Evolutionary conservation across 1,140 invertebrate species (phyloP).

Genomic region (Phortica variegata): DNA sequence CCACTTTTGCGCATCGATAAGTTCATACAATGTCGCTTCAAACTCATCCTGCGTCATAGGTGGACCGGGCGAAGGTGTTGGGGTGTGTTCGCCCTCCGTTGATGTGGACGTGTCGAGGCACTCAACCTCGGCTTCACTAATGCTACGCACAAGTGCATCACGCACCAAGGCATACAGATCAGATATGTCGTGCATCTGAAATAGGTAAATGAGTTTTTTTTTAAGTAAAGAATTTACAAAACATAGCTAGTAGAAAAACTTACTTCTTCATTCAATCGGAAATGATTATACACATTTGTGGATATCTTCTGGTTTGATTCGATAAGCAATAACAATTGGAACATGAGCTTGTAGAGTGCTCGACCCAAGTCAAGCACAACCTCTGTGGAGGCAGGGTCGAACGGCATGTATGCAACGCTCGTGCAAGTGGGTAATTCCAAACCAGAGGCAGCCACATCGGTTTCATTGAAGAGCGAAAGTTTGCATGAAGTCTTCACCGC

Average conservation of each 20-base stretch:
- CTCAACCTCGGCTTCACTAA: conserved; percentile 48
- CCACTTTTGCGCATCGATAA: conserved; percentile 54
- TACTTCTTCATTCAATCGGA: conserved; percentile 53
- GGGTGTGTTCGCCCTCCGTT: conserved; percentile 54
- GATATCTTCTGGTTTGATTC: conserved; percentile 93
- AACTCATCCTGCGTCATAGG: conserved; percentile 52
- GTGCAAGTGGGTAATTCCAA: conserved; percentile 38
- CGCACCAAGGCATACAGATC: conserved; percentile 50
- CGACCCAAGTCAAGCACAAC: conserved; percentile 75
- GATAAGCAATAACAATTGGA: conserved; percentile 86
- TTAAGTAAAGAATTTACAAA: neutral
- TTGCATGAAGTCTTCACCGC: conserved; percentile 74
- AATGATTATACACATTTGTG: conserved; percentile 59
- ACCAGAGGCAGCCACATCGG: conserved; percentile 57
- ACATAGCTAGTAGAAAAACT: conserved; percentile 2
- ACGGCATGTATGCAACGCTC: conserved; percentile 47
- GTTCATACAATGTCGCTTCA: conserved; percentile 40
- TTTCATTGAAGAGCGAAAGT: conserved; percentile 69
- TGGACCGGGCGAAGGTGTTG: conserved; percentile 50
- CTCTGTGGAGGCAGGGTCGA: conserved; percentile 57
- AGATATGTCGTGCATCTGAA: conserved; percentile 55
- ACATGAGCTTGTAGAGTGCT: conserved; percentile 88
- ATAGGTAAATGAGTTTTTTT: neutral
- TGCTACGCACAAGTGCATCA: conserved; percentile 50
- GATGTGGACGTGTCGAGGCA: conserved; percentile 54